Evolutionary conservation across 2,113 vertebrate species (phyloP).

Genomic region (Heliornis fulica): DNA sequence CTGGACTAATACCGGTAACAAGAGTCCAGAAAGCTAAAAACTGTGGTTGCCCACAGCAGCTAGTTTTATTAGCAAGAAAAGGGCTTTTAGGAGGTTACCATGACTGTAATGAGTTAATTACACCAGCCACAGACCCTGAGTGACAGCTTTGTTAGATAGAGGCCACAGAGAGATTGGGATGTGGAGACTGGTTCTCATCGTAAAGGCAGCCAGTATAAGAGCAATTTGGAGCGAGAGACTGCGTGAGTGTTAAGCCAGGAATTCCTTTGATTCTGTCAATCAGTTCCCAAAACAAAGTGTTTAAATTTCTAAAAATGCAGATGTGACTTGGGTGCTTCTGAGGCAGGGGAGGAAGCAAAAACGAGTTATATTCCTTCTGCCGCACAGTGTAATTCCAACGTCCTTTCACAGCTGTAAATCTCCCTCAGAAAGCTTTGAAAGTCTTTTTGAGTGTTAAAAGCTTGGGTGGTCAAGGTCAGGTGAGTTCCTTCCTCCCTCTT

Average conservation of each 20-base stretch:
- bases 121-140: neutral
- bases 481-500: conserved; percentile 59
- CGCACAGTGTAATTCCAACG: neutral
- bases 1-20: neutral
- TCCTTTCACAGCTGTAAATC: conserved; percentile 49
- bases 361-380: neutral
- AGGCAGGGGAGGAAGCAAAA: neutral
- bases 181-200: neutral
- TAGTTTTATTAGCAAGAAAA: neutral
- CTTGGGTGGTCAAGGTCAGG: conserved; percentile 61
- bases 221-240: neutral
- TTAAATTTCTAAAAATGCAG: neutral
- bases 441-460: conserved; percentile 56
- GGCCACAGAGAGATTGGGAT: neutral
- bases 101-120: neutral
- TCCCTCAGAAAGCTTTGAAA: conserved; percentile 45
- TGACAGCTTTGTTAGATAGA: neutral
- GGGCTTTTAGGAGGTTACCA: neutral
- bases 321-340: neutral
- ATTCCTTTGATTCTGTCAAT: conserved; percentile 20
- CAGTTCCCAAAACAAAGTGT: neutral
- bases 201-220: neutral
- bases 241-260: neutral
- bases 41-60: neutral
- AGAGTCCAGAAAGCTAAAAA: neutral